Evolutionary conservation across 1,140 invertebrate species (phyloP).

Genomic region (Diprion similis): DNA sequence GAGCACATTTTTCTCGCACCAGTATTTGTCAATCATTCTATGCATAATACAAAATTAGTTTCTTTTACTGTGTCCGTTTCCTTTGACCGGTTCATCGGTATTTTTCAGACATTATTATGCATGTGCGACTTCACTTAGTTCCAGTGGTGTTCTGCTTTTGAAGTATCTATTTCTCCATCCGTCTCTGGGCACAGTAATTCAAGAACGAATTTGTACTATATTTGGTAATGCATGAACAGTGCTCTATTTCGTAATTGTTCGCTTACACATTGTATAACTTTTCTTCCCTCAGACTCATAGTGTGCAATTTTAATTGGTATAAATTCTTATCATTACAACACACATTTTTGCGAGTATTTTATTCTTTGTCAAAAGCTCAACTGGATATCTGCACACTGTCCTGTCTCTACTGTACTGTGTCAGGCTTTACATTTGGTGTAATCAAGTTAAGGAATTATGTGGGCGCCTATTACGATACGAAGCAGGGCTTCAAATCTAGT

Average conservation of each 20-base stretch:
- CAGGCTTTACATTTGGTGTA: slow-evolving; percentile 37
- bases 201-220: not conserved
- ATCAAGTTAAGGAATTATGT: slow-evolving; percentile 54
- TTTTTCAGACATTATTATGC: too few relatives aligned
- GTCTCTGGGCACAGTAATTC: not conserved
- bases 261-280: not conserved
- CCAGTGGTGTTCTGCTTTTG: not conserved
- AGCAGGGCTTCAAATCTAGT: slow-evolving; percentile 52
- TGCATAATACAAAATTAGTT: too few relatives aligned
- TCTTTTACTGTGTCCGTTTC: too few relatives aligned
- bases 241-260: not conserved
- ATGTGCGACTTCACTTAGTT: not conserved
- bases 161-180: slow-evolving; percentile 3
- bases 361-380: not conserved
- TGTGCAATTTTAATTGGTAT: too few relatives aligned
- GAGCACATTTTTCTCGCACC: too few relatives aligned
- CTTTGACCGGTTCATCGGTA: too few relatives aligned
- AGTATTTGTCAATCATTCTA: too few relatives aligned
- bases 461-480: slow-evolving; percentile 53
- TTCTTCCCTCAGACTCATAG: too few relatives aligned
- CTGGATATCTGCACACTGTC: not conserved
- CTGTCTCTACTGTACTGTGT: not conserved
- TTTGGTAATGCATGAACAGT: not conserved
- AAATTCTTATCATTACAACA: too few relatives aligned
- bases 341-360: too few relatives aligned